These are phyloP conservation scores for Palythoa grandiflora DNA, from an alignment of 92 coral and sea anemone species.

Conservation along the genomic window DNA sequence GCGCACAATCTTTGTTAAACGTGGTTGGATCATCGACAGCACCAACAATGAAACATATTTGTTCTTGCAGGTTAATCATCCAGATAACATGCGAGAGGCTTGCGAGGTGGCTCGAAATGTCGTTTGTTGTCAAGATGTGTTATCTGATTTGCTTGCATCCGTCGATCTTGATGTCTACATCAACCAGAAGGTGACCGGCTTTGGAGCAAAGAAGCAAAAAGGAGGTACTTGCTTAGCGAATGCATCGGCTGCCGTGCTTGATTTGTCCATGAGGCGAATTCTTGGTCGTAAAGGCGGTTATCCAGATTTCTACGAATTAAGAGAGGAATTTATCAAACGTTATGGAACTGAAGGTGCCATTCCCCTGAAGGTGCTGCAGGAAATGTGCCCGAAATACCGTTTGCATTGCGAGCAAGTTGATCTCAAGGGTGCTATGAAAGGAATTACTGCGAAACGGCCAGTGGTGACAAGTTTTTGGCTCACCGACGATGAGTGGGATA, in stretches of 20 bases:
- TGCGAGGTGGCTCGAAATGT: background rate
- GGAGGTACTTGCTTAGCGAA: constrained; percentile 68
- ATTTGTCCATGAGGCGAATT: constrained; percentile 73
- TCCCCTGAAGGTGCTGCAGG: constrained; percentile 43
- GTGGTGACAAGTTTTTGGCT: constrained; percentile 64
- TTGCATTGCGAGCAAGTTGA: constrained; percentile 52
- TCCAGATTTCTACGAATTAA: constrained; percentile 67
- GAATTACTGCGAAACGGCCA: constrained; percentile 61
- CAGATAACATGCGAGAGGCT: background rate
- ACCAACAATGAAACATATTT: background rate
- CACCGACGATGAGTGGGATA: constrained; percentile 28
- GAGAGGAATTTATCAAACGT: constrained; percentile 15
- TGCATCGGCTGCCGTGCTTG: constrained; percentile 77
- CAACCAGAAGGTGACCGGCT: constrained; percentile 46
- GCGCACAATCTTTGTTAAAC: background rate
- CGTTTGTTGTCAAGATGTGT: constrained; percentile 13
- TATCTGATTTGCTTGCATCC: constrained; percentile 52
- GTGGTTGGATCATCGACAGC: background rate
- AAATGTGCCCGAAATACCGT: constrained; percentile 62
- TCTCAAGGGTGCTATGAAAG: constrained; percentile 58
- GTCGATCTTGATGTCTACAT: constrained; percentile 70
- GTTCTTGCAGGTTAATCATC: background rate
- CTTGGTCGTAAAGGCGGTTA: constrained; percentile 64
- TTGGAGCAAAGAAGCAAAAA: constrained; percentile 20
- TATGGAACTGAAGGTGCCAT: constrained; percentile 37